These are phyloP conservation scores for Sclerodermus sp. DNA, from an alignment of 2,888 invertebrate species.

Conservation along the genomic window DNA sequence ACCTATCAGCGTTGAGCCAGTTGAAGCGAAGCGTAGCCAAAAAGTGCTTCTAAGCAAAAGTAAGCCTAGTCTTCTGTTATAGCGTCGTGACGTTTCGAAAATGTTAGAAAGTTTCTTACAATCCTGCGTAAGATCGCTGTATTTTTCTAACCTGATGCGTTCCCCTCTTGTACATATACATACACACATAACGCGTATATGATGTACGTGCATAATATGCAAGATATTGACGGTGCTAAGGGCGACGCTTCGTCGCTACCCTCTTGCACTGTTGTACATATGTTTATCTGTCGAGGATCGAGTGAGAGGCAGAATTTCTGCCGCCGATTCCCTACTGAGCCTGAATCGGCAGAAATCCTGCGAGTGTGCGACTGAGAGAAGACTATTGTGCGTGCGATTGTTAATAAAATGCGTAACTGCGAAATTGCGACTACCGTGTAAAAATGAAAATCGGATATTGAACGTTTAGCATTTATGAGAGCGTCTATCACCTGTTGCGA, in stretches of 20 bases:
- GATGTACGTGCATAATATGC: constrained; percentile 6
- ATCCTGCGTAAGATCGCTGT: constrained; percentile 49
- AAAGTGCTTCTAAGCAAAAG: constrained; percentile 23
- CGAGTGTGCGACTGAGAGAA: background rate
- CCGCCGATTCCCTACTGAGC: constrained; percentile 6
- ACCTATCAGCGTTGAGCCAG: no score
- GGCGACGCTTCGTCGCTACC: background rate
- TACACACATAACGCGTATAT: constrained; percentile 22
- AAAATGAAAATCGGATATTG: constrained; percentile 7
- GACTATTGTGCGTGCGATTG: background rate
- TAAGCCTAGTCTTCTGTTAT: constrained; percentile 25
- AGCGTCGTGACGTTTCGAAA: constrained; percentile 24
- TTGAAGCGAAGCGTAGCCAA: constrained; percentile 20
- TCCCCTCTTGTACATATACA: constrained; percentile 36
- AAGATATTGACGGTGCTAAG: background rate
- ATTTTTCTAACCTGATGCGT: constrained; percentile 55
- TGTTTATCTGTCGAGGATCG: background rate
- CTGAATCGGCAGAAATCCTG: constrained; percentile 9
- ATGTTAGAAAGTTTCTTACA: constrained; percentile 44
- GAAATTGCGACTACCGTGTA: background rate
- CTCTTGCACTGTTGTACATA: constrained; percentile 18
- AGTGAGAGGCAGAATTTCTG: background rate
- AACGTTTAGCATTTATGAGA: constrained; percentile 4
- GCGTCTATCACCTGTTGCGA: constrained; percentile 16
- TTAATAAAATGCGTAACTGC: background rate